phyloP scores from a whole-genome alignment of 2,797 vertebrate species.

The Enteromius thamalakanensis region DNA sequence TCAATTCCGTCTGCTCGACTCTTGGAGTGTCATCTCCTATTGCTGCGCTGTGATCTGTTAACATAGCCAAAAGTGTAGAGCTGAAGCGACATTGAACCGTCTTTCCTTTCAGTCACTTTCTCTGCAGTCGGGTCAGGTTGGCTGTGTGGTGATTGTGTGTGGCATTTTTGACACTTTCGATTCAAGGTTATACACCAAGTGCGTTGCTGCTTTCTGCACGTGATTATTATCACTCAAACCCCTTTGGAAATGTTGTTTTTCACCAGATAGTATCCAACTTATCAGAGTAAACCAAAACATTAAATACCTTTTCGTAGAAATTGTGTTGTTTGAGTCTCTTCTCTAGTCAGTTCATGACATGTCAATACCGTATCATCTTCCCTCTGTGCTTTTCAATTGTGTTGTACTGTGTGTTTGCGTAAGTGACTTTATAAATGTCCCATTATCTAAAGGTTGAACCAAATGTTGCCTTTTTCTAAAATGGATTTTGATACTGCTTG shows the following conservation, averaged over 20 bases:
- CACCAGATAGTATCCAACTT: neutral
- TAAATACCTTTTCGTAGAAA: neutral
- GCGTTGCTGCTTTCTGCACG: neutral
- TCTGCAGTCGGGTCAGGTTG: conserved; percentile 42
- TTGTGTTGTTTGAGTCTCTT: neutral
- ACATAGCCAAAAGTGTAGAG: conserved; percentile 75
- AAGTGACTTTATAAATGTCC: conserved; percentile 12
- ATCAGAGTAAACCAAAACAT: neutral
- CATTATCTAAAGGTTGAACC: conserved; percentile 23
- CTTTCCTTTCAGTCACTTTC: conserved; percentile 55
- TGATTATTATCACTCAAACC: neutral
- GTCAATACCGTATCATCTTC: neutral
- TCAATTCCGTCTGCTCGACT: conserved; percentile 78
- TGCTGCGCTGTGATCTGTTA: conserved; percentile 77
- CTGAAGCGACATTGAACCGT: conserved; percentile 67
- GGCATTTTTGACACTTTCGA: conserved; percentile 27
- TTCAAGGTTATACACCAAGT: conserved; percentile 40
- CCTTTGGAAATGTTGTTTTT: neutral
- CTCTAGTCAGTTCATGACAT: neutral
- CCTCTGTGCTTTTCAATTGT: neutral
- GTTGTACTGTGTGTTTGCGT: neutral
- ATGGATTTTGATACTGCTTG: neutral
- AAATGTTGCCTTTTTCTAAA: conserved; percentile 13
- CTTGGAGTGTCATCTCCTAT: conserved; percentile 78
- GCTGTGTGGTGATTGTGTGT: conserved; percentile 15